These are phyloP conservation scores for Troides oblongomaculatus DNA, from an alignment of 2,888 invertebrate genomes.

Conservation along the genomic window DNA sequence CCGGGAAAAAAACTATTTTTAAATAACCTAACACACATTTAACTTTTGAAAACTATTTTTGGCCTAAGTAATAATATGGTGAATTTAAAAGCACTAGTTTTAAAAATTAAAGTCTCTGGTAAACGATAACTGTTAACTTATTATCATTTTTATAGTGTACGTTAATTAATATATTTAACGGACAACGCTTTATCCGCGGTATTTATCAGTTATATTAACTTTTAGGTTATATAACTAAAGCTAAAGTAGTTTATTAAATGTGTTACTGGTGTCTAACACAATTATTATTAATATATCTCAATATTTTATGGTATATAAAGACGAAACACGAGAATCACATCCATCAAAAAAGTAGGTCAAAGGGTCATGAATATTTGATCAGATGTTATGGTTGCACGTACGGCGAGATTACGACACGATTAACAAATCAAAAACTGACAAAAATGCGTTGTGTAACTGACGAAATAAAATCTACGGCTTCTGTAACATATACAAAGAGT, in stretches of 20 bases:
- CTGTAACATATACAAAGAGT: neutral
- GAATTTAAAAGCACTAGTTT: too few species aligned
- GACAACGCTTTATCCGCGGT: neutral
- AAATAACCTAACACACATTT: too few species aligned
- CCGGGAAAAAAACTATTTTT: neutral
- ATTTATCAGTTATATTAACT: too few species aligned
- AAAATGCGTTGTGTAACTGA: neutral
- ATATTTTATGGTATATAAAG: neutral
- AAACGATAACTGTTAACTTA: neutral
- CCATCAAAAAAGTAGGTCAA: neutral
- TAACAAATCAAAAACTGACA: neutral
- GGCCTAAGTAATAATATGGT: too few species aligned
- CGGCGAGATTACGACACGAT: neutral
- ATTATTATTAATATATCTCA: too few species aligned
- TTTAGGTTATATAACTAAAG: too few species aligned
- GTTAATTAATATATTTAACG: neutral
- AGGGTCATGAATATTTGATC: conserved; percentile 5
- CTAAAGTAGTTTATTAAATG: neutral
- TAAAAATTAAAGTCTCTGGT: neutral
- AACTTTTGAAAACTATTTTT: too few species aligned
- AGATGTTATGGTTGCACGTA: neutral
- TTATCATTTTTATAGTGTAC: neutral
- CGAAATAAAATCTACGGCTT: neutral
- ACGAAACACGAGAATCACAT: neutral
- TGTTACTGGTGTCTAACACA: neutral